Evolutionary conservation across 2,113 vertebrate genomes (phyloP).

Genomic region (Oceanites oceanicus): DNA sequence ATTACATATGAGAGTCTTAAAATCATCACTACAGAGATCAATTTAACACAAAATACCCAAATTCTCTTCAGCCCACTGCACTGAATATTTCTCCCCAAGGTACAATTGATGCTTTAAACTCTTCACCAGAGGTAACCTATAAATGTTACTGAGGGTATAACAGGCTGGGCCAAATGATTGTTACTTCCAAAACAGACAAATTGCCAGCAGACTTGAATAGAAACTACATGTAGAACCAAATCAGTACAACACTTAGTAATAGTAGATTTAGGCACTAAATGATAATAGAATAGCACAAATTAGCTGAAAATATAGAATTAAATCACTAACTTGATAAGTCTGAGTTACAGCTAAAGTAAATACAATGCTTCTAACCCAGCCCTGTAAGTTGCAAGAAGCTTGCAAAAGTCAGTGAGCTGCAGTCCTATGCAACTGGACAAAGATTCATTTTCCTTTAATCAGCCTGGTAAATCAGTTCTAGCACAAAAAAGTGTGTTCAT

Average conservation of each 20-base stretch:
- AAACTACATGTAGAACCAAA: neutral
- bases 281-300: neutral
- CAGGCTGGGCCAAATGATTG: neutral
- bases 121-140: neutral
- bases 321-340: neutral
- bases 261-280: neutral
- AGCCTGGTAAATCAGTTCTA: neutral
- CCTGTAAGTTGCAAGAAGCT: neutral
- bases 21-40: neutral
- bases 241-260: neutral
- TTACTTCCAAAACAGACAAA: neutral
- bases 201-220: neutral
- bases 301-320: neutral
- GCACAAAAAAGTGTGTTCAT: neutral
- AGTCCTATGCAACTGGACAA: neutral
- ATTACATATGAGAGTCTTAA: neutral
- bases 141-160: neutral
- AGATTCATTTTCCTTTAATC: neutral
- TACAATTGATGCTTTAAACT: neutral
- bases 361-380: neutral
- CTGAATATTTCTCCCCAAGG: neutral
- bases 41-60: neutral
- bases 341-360: neutral
- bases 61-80: neutral
- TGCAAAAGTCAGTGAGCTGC: neutral